A percentile compares a stretch with the other conserved stretches of the same genome.
Conservation (phyloP, 2,113 vertebrate species). For the Albula glossodonta region DNA sequence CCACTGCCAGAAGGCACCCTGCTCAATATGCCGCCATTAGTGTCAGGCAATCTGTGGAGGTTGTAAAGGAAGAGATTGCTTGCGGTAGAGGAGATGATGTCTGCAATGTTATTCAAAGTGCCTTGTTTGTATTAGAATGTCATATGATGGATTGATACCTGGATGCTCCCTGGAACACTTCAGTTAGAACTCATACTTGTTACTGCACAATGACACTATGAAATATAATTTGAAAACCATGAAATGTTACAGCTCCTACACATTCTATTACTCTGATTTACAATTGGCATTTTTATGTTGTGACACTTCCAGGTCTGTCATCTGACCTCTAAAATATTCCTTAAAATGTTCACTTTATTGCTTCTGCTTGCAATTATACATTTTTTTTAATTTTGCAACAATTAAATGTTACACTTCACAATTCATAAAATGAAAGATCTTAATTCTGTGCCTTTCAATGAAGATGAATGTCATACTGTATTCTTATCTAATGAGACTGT, state of each 20-base stretch:
- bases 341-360: too few species aligned
- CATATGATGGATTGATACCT: not conserved
- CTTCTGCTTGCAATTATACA: not conserved
- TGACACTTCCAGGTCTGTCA: not conserved
- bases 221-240: not conserved
- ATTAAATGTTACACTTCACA: not conserved
- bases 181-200: not conserved
- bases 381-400: not conserved
- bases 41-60: constrained; percentile 15
- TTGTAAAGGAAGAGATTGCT: not conserved
- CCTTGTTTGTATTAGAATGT: constrained; percentile 6
- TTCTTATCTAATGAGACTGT: not conserved
- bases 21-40: constrained; percentile 3
- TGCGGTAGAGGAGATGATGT: not conserved
- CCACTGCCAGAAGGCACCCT: not conserved
- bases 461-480: not conserved
- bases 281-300: not conserved
- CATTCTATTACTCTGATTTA: not conserved
- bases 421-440: too few species aligned
- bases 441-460: not conserved
- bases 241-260: not conserved
- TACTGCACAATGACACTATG: not conserved
- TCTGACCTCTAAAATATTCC: not conserved
- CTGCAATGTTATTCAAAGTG: not conserved
- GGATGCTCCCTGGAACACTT: not conserved